Evolutionary conservation across 2,888 invertebrate species (phyloP), one percentile per base, ranked within the genome.

Genomic region (Hybos culiciformis): DNA sequence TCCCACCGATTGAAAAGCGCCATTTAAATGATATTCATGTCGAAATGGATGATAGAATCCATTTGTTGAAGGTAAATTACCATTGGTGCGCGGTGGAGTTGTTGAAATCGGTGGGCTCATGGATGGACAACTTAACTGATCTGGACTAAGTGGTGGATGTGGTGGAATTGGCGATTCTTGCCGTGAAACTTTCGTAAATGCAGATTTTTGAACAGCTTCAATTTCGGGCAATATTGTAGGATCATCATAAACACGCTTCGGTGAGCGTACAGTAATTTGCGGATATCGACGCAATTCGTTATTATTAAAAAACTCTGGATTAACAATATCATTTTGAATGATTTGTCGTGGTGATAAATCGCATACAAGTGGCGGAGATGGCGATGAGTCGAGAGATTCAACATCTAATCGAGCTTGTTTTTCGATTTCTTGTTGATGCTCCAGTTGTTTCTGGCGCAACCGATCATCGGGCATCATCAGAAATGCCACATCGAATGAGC

Each of bases 401-500:
- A 66, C 57, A 62, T 70, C 70, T 59, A 74, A 51, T 64, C 73
- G 62, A 60, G 71, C 48, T 49, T 63, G 57, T 46, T 68, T 56
- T 67, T 62, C 56, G n/a, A n/a, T n/a, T 70, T 73, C 50, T 42
- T 61, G 41, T 59, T 59, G 42, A 57, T 58, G 9, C 20, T 48
- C 34, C 12, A 18, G 19, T 50, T 73, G 73, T 53, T 78, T 77
- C 37, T 78, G 74, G 41, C 80, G 78, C 37, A 83, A 64, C 55
- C 83, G 83, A 48, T 87, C 87, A 59, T 88, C 87, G 2, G 87
- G 87, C 62, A 85, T 80, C 73, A 90, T 87, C 20, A 91, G 67
- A 56, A 91, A 91, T 1, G 90, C 90, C 9, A 91, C 90, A 61
- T 91, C 90, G 59, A 91, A 91, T 1, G 87, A 83, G 14, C 91